Conservation (phyloP, 1,140 invertebrate genomes). For the Drosophila murphyi region DNA sequence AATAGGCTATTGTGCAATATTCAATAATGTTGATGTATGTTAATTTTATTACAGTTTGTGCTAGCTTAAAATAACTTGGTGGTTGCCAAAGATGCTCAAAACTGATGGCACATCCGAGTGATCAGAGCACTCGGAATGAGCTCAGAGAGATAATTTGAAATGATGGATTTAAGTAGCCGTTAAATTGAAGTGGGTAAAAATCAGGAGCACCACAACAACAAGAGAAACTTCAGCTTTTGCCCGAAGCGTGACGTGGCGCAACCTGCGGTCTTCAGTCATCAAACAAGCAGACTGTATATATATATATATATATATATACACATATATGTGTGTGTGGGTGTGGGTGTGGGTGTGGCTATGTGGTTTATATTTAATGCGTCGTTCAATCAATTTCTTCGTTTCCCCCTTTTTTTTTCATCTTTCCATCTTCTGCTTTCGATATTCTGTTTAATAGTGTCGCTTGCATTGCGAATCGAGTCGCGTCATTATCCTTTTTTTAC, state of each 20-base stretch:
- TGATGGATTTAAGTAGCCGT: conserved; percentile 71
- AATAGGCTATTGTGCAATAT: no score
- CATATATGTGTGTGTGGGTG: background rate
- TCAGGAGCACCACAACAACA: conserved; percentile 8
- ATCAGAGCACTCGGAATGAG: background rate
- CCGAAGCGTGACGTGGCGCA: conserved; percentile 18
- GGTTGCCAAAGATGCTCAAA: background rate
- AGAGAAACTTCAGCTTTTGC: conserved; percentile 7
- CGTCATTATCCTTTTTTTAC: conserved; percentile 73
- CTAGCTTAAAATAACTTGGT: background rate
- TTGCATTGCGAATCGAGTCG: conserved; percentile 57
- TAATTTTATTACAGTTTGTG: background rate
- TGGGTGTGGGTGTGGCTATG: conserved; percentile 20
- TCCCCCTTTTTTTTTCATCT: background rate
- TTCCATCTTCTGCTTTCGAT: conserved; percentile 6
- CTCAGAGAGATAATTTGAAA: conserved; percentile 37
- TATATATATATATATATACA: conserved; percentile 2
- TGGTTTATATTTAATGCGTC: conserved; percentile 76
- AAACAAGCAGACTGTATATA: conserved; percentile 6
- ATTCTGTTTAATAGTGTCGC: conserved; percentile 59
- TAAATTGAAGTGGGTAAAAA: conserved; percentile 53
- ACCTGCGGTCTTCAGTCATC: conserved; percentile 3
- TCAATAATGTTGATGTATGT: background rate
- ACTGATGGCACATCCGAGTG: background rate
- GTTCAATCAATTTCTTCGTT: conserved; percentile 69